Evolutionary conservation across 2,888 invertebrate species (phyloP).

Genomic region (Diplolepis rosae): DNA sequence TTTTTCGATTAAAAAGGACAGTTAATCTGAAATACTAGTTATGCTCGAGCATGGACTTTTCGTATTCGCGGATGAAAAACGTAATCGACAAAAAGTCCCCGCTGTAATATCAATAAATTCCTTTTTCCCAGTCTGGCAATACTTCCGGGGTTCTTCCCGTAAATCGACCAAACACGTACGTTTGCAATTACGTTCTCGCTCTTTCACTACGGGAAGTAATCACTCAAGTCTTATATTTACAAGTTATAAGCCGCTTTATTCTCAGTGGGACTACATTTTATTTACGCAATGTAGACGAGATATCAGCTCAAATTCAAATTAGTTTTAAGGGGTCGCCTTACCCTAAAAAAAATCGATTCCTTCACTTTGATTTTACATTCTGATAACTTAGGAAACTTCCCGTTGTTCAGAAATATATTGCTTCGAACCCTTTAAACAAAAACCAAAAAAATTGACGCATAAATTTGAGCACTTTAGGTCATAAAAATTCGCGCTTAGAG

Average conservation of each 20-base stretch:
- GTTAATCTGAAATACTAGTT: neutral
- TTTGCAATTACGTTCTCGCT: slow-evolving; percentile 1
- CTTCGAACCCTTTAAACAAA: neutral
- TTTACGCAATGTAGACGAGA: neutral
- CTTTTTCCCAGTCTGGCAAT: neutral
- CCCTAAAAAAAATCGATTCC: neutral
- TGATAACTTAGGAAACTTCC: neutral
- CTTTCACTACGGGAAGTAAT: neutral
- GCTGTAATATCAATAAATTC: neutral
- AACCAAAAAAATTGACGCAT: neutral
- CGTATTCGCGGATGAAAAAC: neutral
- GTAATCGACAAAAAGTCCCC: neutral
- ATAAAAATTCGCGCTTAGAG: neutral
- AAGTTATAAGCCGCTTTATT: neutral
- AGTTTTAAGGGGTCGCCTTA: neutral
- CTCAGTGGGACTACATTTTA: neutral
- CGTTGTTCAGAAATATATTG: neutral
- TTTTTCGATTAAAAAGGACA: no score
- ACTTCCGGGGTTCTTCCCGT: neutral
- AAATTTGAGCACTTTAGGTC: neutral
- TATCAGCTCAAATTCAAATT: neutral
- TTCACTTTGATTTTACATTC: neutral
- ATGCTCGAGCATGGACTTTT: neutral
- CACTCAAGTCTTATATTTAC: neutral
- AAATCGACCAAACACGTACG: slow-evolving; percentile 1